phyloP scores from a whole-genome alignment of 35 echinoderm and acorn worm species.

The Eucidaris tribuloides region DNA sequence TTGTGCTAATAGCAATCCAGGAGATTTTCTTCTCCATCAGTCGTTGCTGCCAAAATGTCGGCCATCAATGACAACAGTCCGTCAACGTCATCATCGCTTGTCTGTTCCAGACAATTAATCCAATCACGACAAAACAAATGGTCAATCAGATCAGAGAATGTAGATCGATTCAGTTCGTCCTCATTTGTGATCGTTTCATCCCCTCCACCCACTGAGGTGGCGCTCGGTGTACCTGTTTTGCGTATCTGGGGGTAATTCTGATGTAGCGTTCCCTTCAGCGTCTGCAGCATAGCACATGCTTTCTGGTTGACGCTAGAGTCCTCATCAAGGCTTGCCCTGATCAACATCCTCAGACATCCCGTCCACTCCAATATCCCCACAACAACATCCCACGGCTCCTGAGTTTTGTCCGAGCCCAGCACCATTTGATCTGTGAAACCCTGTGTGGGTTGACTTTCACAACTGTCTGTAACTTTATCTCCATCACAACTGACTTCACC shows the following conservation, averaged over 20 bases:
- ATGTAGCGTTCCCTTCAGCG: neutral
- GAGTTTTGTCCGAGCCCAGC: neutral
- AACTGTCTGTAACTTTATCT: too few species aligned
- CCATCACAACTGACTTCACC: neutral
- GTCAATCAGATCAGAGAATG: conserved; percentile 1
- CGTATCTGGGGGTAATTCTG: neutral
- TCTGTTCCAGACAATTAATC: neutral
- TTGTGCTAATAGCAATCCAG: conserved; percentile 16
- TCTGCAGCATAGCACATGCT: neutral
- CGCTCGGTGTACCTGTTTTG: neutral
- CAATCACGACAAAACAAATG: conserved; percentile 5
- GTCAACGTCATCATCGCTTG: neutral
- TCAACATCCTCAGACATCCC: neutral
- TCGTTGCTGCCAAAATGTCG: neutral
- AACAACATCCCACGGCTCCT: neutral
- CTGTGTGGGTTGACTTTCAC: too few species aligned
- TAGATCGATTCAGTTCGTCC: neutral
- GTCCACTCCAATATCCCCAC: neutral
- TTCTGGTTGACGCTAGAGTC: neutral
- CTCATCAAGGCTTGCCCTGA: neutral
- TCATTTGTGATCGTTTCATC: too few species aligned
- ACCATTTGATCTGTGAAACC: neutral
- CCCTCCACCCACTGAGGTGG: neutral
- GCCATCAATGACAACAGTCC: conserved; percentile 2
- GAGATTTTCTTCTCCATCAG: conserved; percentile 4